Base-by-base conservation (phyloP, 2,888 invertebrate species). In the Drosophila longiperda region DNA sequence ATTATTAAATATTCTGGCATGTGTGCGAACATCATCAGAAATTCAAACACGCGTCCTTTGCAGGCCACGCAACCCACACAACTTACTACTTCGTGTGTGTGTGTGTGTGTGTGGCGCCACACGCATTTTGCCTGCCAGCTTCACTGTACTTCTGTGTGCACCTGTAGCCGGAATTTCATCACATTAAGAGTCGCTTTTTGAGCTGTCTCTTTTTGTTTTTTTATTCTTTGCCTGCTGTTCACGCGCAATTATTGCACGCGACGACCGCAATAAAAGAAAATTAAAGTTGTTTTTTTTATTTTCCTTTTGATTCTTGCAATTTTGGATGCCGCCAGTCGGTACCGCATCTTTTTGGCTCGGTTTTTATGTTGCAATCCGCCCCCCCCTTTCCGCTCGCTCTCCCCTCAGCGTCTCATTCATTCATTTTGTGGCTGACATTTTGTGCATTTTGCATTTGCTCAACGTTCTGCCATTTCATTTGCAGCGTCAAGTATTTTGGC, bases 401-500 rank as follows among this genome's bases (percentile, higher is more conserved):
- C 17, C 20, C 36, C 32, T 54, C 52, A 45, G 76, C 59, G 3
- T 4, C 54, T 23, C 26, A 55, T 45, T 45, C 45, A 38, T 38
- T 38, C 55, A 26, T 38, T 55, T 38, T 38, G 36, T 29, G 38
- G 12, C 34, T 86, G 86, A 79, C 83, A 89, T 85, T 82, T 77
- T 79, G 72, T 75, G 80, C 80, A 75, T 69, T 79, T 83, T 82
- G 78, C 77, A 78, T 80, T 66, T 71, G 75, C 59, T 66, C 65
- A 49, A 74, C 84, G 83, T 88, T 88, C 83, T 83, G 89, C 82
- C 86, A 86, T 85, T 90, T 90, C 87, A 89, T 77, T 89, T 90
- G 89, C 90, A 87, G 89, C 90, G 69, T 87, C 87, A 87, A 90
- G 90, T 90, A 87, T 87, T 87, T 87, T 87, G 87, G 87, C 90